Base-by-base conservation (phyloP, 1,140 invertebrate genomes). In the Phymorhynchus buccinoides region DNA sequence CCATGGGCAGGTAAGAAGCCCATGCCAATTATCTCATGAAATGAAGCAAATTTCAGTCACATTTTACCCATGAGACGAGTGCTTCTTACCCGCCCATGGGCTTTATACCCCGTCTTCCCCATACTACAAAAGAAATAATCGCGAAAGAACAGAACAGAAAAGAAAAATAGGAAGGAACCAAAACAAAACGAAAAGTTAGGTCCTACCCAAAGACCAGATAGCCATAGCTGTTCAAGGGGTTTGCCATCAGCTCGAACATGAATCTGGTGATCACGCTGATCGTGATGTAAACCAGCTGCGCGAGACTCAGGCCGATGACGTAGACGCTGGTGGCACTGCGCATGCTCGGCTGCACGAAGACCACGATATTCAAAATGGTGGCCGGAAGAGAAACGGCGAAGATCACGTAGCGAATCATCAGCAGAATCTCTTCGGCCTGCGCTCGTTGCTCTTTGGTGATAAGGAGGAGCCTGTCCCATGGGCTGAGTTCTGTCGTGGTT, bases 321-420 rank as follows among this genome's bases (percentile, higher is more conserved):
- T 44, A 83, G 81, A 66, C 62, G 27, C 62, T 44, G 37, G 81
- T 83, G 81, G 81, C 81, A 22, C 81, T 35, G 81, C 81, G 81
- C 81, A 83, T 73, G 4, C 3, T 42, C 22, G n/a, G 56, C 37
- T 83, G 81, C 22, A 32, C 9, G 39, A 83, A 83, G 62, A 83
- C 81, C 1, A 18, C 41, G 18, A 83, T 3, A 42, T 73, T 83
- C 62, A 35, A 42, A 6, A 83, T 12, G 7, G 81, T 44, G 18
- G 41, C 27, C 1, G 81, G 81, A 32, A 83, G 62, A 3, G 62
- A 35, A 1, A 83, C 14, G n/a, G 27, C 81, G 62, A 83, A 71
- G 41, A 44, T 71, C 7, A 71, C 35, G 62, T 71, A 83, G 22
- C 81, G 81, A 12, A 83, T 42, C 2, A 42, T 3, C 37, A 83